These are phyloP conservation scores for Cremastinae sp. DNA, from an alignment of 2,888 invertebrate genomes.

Conservation along the genomic window DNA sequence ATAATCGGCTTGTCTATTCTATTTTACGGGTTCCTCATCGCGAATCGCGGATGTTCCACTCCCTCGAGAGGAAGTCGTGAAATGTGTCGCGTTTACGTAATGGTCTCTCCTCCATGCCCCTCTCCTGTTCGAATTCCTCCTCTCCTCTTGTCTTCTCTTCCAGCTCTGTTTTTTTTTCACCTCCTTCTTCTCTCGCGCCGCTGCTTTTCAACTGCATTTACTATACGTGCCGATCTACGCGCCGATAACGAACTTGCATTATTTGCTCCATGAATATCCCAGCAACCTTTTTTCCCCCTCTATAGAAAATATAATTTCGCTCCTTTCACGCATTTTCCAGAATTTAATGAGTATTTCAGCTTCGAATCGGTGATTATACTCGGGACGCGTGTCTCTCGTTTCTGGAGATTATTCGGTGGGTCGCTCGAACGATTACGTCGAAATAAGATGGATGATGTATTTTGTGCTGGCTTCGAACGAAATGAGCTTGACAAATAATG, in stretches of 20 bases:
- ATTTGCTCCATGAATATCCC: too few species aligned
- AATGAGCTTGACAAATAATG: too few species aligned
- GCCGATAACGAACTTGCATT: too few species aligned
- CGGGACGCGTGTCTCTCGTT: too few species aligned
- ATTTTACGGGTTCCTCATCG: conserved; percentile 58
- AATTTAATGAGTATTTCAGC: too few species aligned
- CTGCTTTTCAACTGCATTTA: too few species aligned
- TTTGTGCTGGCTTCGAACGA: neutral
- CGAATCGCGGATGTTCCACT: conserved; percentile 71
- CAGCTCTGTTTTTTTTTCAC: conserved; percentile 1
- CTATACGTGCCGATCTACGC: neutral
- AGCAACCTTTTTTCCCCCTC: too few species aligned
- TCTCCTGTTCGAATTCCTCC: conserved; percentile 8
- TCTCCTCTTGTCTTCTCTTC: conserved; percentile 4
- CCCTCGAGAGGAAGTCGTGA: conserved; percentile 71
- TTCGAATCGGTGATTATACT: too few species aligned
- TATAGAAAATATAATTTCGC: too few species aligned
- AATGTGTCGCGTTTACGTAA: conserved; percentile 71
- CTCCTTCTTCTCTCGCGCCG: neutral
- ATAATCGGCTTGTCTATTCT: conserved; percentile 67
- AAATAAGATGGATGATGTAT: neutral
- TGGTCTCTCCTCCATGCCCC: conserved; percentile 22
- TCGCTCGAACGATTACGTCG: too few species aligned
- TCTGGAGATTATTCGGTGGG: too few species aligned
- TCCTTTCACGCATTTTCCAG: too few species aligned